Conservation (phyloP, 2,888 invertebrate species). For the Melipona beecheii region DNA sequence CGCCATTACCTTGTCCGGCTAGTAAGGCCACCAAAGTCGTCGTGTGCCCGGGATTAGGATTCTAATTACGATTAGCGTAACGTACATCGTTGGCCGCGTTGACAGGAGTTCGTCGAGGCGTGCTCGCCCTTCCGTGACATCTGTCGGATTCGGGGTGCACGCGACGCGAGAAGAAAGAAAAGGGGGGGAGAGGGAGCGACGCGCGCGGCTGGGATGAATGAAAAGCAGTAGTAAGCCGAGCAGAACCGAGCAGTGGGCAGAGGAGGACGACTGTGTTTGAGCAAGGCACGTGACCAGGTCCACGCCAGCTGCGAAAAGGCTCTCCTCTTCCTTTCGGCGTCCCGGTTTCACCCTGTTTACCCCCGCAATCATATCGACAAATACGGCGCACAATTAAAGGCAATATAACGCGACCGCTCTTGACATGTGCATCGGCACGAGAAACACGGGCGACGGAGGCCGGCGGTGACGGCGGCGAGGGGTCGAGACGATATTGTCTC, state of each 20-base stretch:
- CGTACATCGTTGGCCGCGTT: conserved; percentile 65
- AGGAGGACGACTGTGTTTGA: conserved; percentile 73
- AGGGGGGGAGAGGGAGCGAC: conserved; percentile 22
- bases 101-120: conserved; percentile 72
- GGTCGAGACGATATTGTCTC: conserved; percentile 9
- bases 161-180: conserved; percentile 59
- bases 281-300: conserved; percentile 74
- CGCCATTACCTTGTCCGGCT: neutral
- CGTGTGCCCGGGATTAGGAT: conserved; percentile 63
- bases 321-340: conserved; percentile 45
- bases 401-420: conserved; percentile 71
- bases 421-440: conserved; percentile 69
- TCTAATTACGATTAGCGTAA: conserved; percentile 73
- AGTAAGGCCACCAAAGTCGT: conserved; percentile 33
- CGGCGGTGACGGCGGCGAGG: neutral
- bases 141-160: conserved; percentile 73
- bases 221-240: conserved; percentile 78
- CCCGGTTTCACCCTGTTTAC: conserved; percentile 64
- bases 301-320: conserved; percentile 75
- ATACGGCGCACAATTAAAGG: conserved; percentile 72
- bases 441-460: conserved; percentile 46
- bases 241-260: conserved; percentile 66
- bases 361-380: conserved; percentile 72
- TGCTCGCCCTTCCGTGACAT: conserved; percentile 78
- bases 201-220: conserved; percentile 65